Evolutionary conservation across 2,888 invertebrate genomes (phyloP), one percentile per base, ranked within the genome.

Genomic region (Diplazon laetatorius): DNA sequence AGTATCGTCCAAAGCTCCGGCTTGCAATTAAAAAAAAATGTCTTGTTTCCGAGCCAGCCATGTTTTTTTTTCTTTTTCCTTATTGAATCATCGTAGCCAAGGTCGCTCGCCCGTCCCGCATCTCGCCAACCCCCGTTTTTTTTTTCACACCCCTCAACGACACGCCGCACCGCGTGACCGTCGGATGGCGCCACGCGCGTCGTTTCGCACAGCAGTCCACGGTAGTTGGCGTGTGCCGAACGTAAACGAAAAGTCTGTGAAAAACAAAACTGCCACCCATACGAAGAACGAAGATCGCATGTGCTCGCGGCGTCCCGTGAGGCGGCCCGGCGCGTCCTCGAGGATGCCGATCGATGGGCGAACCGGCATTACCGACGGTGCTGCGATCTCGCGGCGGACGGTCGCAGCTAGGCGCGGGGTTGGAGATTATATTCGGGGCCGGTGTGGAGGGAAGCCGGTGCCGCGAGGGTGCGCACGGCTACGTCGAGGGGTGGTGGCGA

Each of bases 331-430:
- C 57, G 69, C 68, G 62, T 75, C 59, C 59, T 63, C 76, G 76
- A 71, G 59, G 73, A 59, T 80, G 63, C 30, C 85, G 87, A 89
- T 89, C 89, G 88, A 89, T 89, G 82, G 82, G 62, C 68, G 78
- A 74, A 69, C 60, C 73, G 80, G 66, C 60, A 82, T 9, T 30
- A n/a, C 71, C 80, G 68, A 72, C 84, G 83, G 85, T 88, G 86
- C 85, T 83, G 89, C 89, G 85, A 89, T 87, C 89, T 89, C 83
- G 81, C 84, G 87, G 86, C 85, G 82, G 81, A 80, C 74, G 76
- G 46, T 70, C 72, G 78, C 70, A 84, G 82, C 76, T 76, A 66
- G 76, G 44, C 79, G 80, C 22, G 60, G 52, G 16, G 55, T 63
- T 63, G 60, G 68, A 44, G 72, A 68, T 25, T 71, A 60, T 30